Conservation (phyloP, 2,888 invertebrate genomes). For the Meganola albula region DNA sequence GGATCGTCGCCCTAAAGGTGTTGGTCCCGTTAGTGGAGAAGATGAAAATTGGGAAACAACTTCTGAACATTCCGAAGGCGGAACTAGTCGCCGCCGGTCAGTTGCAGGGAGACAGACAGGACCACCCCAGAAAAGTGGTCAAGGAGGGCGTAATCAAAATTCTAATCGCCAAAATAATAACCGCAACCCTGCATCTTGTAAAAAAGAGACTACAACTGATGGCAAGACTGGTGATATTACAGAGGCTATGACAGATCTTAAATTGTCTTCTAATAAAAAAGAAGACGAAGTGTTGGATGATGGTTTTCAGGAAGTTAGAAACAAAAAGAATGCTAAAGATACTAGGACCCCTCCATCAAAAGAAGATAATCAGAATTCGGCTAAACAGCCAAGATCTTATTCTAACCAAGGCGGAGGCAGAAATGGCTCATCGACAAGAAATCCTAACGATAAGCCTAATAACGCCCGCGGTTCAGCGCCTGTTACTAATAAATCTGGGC, state of each 20-base stretch:
- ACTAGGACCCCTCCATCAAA: slow-evolving; percentile 54
- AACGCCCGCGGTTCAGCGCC: slow-evolving; percentile 53
- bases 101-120: slow-evolving; percentile 44
- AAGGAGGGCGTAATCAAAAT: slow-evolving; percentile 55
- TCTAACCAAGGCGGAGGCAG: slow-evolving; percentile 66
- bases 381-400: slow-evolving; percentile 65
- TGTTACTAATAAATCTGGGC: slow-evolving; percentile 47
- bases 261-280: slow-evolving; percentile 52
- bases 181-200: slow-evolving; percentile 46
- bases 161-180: slow-evolving; percentile 51
- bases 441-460: slow-evolving; percentile 58
- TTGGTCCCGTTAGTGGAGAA: slow-evolving; percentile 61
- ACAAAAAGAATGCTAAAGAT: slow-evolving; percentile 85
- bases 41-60: slow-evolving; percentile 89
- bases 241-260: slow-evolving; percentile 65
- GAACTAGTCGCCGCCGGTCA: slow-evolving; percentile 46
- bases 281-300: slow-evolving; percentile 79
- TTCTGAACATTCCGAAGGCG: slow-evolving; percentile 86
- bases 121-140: slow-evolving; percentile 48
- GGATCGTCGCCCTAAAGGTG: slow-evolving; percentile 58
- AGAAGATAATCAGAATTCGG: slow-evolving; percentile 50
- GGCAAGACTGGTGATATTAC: slow-evolving; percentile 55
- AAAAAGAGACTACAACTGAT: slow-evolving; percentile 50
- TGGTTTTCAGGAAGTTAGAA: slow-evolving; percentile 91
- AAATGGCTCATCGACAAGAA: slow-evolving; percentile 64